Evolutionary conservation across 1,140 invertebrate genomes (phyloP), one percentile per base, ranked within the genome.

Genomic region (Lordiphosa stackelbergi): DNA sequence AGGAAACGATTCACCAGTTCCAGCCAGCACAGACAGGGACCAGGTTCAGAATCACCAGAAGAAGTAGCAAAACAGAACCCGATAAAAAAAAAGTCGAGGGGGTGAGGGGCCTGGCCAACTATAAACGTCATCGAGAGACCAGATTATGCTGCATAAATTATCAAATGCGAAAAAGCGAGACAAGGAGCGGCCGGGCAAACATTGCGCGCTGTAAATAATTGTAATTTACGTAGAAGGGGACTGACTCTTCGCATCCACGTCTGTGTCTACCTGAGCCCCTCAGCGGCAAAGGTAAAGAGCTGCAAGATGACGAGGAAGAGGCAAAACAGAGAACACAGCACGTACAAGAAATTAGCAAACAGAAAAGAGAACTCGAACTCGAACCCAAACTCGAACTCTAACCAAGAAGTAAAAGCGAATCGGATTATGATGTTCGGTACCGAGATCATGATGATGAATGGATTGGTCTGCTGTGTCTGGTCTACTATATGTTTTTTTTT

Each of bases 321-420:
- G 35, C 24, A 11, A 52, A 35, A 22, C 43, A 75, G 61, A 63
- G 69, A 81, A 66, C 81, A 79, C 55, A 83, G 71, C 75, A 79
- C 75, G 77, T 79, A 75, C 75, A 83, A 79, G 77, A 79, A 79
- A 79, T 79, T 83, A 79, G 75, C 75, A 79, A 79, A 71, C 77
- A 19, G 22, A 48, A 22, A 34, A 51, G 35, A 37, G 43, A 51
- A 16, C 13, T 10, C 11, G 34, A 19, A 53, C 46, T 37, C 19
- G 51, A 38, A 28, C 24, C 24, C 24, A 11, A 49, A 51, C 47
- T 68, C 63, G 54, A 53, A 68, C 41, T 24, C 24, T 46, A 24
- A 46, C 43, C 24, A 69, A 71, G 62, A 53, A 68, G 63, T 71
- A 79, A 79, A 79, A 71, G 74, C 74, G 66, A 79, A 79, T 64